Percentiles rank a stretch among this genome's conserved stretches.
phyloP scores from a whole-genome alignment of 2,797 vertebrate species.

The Acanthopagrus latus region DNA sequence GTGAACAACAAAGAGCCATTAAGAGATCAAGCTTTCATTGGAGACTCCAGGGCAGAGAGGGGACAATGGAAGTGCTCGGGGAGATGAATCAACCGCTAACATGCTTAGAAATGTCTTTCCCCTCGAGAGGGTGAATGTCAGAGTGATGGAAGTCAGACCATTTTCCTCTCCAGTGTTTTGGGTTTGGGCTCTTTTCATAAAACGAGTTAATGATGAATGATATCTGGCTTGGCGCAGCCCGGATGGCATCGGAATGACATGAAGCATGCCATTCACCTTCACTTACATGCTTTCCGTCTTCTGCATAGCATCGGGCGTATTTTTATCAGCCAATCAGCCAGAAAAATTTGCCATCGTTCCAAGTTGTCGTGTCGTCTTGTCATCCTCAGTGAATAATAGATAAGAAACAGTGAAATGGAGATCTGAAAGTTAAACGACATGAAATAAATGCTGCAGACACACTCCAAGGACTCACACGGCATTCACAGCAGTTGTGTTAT shows the following conservation, averaged over 20 bases:
- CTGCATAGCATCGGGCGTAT: not conserved
- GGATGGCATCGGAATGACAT: conserved; percentile 10
- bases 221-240: not conserved
- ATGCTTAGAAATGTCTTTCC: conserved; percentile 14
- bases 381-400: not conserved
- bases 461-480: not conserved
- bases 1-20: conserved; percentile 64
- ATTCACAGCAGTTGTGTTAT: not conserved
- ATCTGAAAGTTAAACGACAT: not conserved
- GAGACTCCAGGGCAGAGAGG: conserved; percentile 50
- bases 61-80: conserved; percentile 26
- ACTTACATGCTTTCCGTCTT: not conserved
- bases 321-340: not conserved
- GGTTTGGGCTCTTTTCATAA: conserved; percentile 54
- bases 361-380: too few species aligned
- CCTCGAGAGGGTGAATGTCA: conserved; percentile 32
- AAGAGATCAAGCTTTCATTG: conserved; percentile 69
- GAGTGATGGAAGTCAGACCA: conserved; percentile 52
- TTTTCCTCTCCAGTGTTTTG: conserved; percentile 50
- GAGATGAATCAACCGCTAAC: conserved; percentile 44
- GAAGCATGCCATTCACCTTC: conserved; percentile 23
- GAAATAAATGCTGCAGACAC: not conserved
- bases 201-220: conserved; percentile 53
- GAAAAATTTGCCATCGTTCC: not conserved
- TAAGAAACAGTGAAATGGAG: not conserved